Percentiles rank a stretch among this genome's conserved stretches.
Conservation (phyloP, 2,113 vertebrate species). For the Talpa occidentalis region DNA sequence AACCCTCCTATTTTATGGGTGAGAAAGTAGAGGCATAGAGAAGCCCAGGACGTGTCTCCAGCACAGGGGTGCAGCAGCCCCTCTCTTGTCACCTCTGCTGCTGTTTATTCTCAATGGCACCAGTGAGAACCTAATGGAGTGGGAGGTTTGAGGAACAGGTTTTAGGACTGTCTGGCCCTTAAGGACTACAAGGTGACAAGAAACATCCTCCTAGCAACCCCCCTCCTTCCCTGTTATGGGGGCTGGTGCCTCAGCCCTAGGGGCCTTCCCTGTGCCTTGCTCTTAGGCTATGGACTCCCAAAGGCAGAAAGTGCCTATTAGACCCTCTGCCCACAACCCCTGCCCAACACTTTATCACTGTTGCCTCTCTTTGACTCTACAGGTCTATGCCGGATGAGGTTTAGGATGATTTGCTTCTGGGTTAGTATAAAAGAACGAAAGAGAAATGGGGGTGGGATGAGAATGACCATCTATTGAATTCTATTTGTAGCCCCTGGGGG, state of each 20-base stretch:
- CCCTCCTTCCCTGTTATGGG: fast-evolving
- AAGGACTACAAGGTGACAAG: neutral
- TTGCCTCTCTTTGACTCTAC: neutral
- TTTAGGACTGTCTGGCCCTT: neutral
- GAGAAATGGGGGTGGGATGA: neutral
- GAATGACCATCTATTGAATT: neutral
- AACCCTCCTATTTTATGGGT: neutral
- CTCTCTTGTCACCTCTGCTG: neutral
- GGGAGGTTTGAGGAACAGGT: neutral
- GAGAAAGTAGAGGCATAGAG: neutral
- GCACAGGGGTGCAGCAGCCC: neutral
- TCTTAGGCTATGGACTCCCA: neutral
- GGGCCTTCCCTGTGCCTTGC: neutral
- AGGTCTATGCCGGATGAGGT: neutral
- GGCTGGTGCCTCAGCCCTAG: neutral
- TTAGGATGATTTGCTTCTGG: neutral
- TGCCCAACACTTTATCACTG: neutral
- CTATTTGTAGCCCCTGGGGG: neutral
- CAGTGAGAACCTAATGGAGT: neutral
- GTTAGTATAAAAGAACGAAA: neutral
- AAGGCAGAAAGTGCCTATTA: neutral
- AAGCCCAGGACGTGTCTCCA: neutral
- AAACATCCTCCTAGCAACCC: neutral
- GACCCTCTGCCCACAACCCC: neutral
- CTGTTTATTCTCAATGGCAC: neutral